Base-by-base conservation (phyloP, 2,113 vertebrate species). In the Hydrochoerus hydrochaeris region DNA sequence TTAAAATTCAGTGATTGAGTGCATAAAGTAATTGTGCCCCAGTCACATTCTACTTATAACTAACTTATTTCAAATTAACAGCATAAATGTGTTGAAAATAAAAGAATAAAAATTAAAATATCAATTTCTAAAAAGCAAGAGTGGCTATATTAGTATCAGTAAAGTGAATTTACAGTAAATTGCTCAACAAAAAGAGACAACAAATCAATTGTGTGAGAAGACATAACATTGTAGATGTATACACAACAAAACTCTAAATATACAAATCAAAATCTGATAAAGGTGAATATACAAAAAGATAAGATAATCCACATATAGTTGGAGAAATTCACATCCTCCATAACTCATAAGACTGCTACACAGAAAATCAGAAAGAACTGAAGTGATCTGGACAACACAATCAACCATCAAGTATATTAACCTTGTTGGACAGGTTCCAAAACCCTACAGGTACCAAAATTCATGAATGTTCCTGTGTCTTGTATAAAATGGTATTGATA, bases 31-130 rank as follows among this genome's bases (percentile, higher is more conserved):
- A 73, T 65, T 24, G 91, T 69, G 14, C 65, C 7, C 26, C 62
- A 95, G 78, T 5, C 38, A 49, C 3, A 73, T 57, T 32, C 9
- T 69, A 14, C 78, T 80, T 85, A 46, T n/a, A 91, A 49, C 38
- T 49, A 78, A 89, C n/a, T 91, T 80, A 67, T 20, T 86, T 86
- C 86, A 82, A 86, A 67, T 75, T 52, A 57, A 58, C 52, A 88
- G 58, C 12, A 22, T 75, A 82, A n/a, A 17, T 85, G 19, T 32
- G 19, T 75, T 90, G 4, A 85, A 92, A 90, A 81, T 85, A 75
- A 94, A 63, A 92, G 11, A 5, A 62, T 7, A 41, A 65, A 65
- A 75, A 58, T 49, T 6, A 52, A 81, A 78, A 46, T 10, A 54
- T 80, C 63, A 49, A 89, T 73, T 92, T 92, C 41, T 92, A n/a